Evolutionary conservation across 2,797 vertebrate species (phyloP).

Genomic region (Pangasius krempfi): DNA sequence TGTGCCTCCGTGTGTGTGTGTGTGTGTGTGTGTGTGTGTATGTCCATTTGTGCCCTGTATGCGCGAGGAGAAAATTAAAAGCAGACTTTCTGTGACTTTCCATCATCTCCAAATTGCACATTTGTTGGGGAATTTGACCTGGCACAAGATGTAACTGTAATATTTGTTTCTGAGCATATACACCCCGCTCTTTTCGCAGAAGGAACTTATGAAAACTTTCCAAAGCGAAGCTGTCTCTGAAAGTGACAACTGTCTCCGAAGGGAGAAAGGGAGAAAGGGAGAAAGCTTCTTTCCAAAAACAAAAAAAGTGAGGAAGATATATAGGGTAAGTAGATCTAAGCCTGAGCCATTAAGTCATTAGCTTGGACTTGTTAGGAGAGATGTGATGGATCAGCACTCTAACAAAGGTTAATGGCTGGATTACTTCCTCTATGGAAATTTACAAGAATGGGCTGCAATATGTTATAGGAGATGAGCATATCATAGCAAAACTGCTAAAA

Average conservation of each 20-base stretch:
- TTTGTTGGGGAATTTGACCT: slow-evolving; percentile 75
- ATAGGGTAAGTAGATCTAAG: slow-evolving; percentile 49
- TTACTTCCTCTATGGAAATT: slow-evolving; percentile 35
- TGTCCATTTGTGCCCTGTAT: slow-evolving; percentile 25
- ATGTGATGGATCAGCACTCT: slow-evolving; percentile 39
- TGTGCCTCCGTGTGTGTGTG: slow-evolving; percentile 19
- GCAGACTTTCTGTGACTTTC: slow-evolving; percentile 50
- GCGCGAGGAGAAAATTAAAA: slow-evolving; percentile 56
- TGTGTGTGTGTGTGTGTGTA: slow-evolving; percentile 39
- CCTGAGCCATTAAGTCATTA: slow-evolving; percentile 30
- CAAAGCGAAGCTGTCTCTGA: slow-evolving; percentile 67
- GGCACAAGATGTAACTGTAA: slow-evolving; percentile 77
- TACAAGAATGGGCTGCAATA: slow-evolving; percentile 34
- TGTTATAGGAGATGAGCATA: neutral
- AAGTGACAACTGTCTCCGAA: slow-evolving; percentile 65
- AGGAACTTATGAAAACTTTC: slow-evolving; percentile 44
- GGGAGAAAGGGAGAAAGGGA: slow-evolving; percentile 63
- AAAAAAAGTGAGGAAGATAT: slow-evolving; percentile 23
- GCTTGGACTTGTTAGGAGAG: slow-evolving; percentile 27
- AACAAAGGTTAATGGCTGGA: slow-evolving; percentile 46
- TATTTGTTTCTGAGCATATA: slow-evolving; percentile 69
- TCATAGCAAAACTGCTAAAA: neutral
- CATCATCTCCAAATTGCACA: slow-evolving; percentile 70
- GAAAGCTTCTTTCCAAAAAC: slow-evolving; percentile 43
- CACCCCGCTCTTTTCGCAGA: slow-evolving; percentile 62